Conservation (phyloP, 1,140 invertebrate species). For the Potamilus streckersoni region DNA sequence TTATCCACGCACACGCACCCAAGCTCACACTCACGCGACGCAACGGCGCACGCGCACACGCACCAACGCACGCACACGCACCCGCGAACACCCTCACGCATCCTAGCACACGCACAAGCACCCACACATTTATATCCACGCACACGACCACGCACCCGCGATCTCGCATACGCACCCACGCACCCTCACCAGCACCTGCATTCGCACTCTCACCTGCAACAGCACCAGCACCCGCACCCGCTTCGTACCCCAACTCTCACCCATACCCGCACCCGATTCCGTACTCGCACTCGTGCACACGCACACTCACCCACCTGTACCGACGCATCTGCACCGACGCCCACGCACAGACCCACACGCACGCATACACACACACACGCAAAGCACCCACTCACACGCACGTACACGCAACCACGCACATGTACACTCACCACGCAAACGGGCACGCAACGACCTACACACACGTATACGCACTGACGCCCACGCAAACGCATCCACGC, state of each 20-base stretch:
- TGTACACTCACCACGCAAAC: conserved; percentile 9
- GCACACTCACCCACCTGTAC: conserved; percentile 5
- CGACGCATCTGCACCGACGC: conserved; percentile 5
- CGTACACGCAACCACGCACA: conserved; percentile 1
- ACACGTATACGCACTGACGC: background rate
- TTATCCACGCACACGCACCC: background rate
- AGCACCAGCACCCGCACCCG: conserved; percentile 13
- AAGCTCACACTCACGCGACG: conserved; percentile 1
- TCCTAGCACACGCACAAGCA: background rate
- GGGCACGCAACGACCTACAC: background rate
- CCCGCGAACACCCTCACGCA: no score
- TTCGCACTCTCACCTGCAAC: conserved; percentile 15
- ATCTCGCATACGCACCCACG: conserved; percentile 9
- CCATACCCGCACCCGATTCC: conserved; percentile 4
- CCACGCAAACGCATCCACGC: no score
- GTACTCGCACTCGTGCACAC: conserved; percentile 1
- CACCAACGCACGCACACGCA: no score
- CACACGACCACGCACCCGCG: background rate
- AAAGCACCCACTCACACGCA: conserved; percentile 4
- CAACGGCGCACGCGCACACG: no score
- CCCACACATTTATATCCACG: background rate
- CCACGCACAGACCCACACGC: background rate
- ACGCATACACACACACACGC: background rate
- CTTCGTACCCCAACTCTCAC: conserved; percentile 10
- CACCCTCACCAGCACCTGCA: conserved; percentile 13